Evolutionary conservation across 2,888 invertebrate species (phyloP).

Genomic region (Ornithoptera priamus): DNA sequence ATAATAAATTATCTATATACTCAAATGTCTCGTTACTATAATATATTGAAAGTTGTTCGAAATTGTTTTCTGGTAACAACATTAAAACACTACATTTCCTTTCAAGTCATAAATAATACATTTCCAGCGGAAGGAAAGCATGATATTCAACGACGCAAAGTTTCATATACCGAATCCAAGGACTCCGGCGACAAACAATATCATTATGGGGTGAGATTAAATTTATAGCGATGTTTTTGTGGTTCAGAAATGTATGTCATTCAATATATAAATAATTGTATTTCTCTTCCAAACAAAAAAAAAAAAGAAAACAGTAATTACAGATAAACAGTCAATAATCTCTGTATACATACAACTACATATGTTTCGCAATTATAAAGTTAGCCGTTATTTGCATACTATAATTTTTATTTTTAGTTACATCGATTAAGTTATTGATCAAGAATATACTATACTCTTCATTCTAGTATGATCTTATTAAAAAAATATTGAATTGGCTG

Average conservation of each 20-base stretch:
- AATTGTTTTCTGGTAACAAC: neutral
- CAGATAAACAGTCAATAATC: too few species aligned
- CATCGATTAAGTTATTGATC: too few species aligned
- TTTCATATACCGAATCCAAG: slow-evolving; percentile 34
- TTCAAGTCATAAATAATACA: slow-evolving; percentile 16
- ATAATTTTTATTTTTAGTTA: too few species aligned
- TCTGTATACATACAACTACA: too few species aligned
- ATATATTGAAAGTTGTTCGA: neutral
- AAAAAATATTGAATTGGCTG: too few species aligned
- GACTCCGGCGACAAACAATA: slow-evolving; percentile 43
- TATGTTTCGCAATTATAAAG: too few species aligned
- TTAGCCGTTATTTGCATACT: too few species aligned
- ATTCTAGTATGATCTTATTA: too few species aligned
- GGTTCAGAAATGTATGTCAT: slow-evolving; percentile 29
- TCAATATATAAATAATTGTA: slow-evolving; percentile 9
- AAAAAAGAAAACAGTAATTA: too few species aligned
- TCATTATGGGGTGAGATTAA: slow-evolving; percentile 40
- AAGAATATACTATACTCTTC: too few species aligned
- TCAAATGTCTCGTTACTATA: neutral
- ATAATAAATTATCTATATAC: neutral
- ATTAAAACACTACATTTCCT: neutral
- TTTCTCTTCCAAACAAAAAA: neutral
- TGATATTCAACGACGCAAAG: slow-evolving; percentile 21
- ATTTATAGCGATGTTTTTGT: slow-evolving; percentile 54
- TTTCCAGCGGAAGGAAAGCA: slow-evolving; percentile 8